phyloP scores from a whole-genome alignment of 2,888 invertebrate genomes.

The Hetaerina titia region DNA sequence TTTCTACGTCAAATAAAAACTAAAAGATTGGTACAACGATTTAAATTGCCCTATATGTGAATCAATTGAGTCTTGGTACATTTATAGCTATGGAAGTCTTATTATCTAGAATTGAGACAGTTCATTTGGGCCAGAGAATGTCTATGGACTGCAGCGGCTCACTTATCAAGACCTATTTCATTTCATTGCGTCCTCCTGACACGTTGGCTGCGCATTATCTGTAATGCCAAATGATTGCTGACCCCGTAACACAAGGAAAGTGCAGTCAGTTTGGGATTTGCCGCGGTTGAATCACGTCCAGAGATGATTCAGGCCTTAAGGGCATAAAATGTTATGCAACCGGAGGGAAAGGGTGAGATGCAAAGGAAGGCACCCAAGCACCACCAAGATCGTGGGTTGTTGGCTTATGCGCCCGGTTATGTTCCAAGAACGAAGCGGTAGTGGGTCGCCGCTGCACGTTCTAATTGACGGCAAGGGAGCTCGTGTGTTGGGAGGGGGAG shows the following conservation, averaged over 20 bases:
- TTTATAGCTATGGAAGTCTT: no score
- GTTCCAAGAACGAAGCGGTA: conserved; percentile 8
- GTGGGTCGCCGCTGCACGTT: background rate
- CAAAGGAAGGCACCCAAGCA: background rate
- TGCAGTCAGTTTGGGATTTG: background rate
- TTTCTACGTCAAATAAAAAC: no score
- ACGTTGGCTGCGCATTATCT: no score
- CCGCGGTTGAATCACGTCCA: background rate
- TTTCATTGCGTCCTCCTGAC: no score
- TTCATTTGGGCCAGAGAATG: no score
- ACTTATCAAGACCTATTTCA: no score
- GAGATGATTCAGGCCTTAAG: background rate
- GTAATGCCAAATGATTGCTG: no score
- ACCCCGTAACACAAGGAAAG: background rate
- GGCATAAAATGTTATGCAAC: background rate
- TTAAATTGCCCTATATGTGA: no score
- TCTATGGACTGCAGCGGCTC: no score
- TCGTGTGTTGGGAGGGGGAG: background rate
- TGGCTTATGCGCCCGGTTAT: background rate
- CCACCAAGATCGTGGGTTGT: background rate
- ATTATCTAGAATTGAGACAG: no score
- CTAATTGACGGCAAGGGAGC: background rate
- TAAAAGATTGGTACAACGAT: no score
- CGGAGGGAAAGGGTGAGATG: background rate
- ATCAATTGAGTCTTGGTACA: no score